Base-by-base conservation (phyloP, 2,888 invertebrate species). In the Xanthorhoe designata region DNA sequence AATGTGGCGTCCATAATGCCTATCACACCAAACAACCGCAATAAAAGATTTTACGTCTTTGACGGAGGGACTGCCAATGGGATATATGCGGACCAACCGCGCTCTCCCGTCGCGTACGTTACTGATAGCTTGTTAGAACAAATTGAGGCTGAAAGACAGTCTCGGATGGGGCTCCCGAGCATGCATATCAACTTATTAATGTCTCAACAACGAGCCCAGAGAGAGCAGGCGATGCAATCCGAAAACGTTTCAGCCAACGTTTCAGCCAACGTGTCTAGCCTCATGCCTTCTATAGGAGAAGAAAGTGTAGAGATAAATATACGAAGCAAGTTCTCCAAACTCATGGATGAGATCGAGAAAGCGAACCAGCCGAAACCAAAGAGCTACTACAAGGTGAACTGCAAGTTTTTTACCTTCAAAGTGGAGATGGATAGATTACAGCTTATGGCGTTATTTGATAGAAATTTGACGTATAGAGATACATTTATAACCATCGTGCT, bases 381-480 rank as follows among this genome's bases (percentile, higher is more conserved):
- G 77, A 92, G 90, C 79, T 97, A 97, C 86, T 97, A 98, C 88
- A 96, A 96, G 80, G 96, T 97, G 81, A 96, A 96, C 47, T 94
- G 52, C 42, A 68, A 64, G 50, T 38, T 68, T 72, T 87, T 92
- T 47, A 94, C 95, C 76, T 85, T 98, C 0, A 98, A 98, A 94
- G 96, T 99, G 42, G 95, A 97, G 60, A 97, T 99, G 94, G 99
- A 99, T 87, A 95, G 99, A 53, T 93, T 99, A 58, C 97, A 98
- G 73, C 91, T 99, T 52, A 94, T 99, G 86, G 98, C 99, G 0
- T 93, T 99, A 15, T 96, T 99, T 75, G 99, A 99, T 89, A 95
- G 98, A 61, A 99, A 99, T 89, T 91, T 98, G 60, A 97, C 98
- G 49, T 91, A 97, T 67, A 94, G 95, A 73, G 98, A 98, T 86